phyloP scores from a whole-genome alignment of 2,797 vertebrate species.

The Clarias pachynema region DNA sequence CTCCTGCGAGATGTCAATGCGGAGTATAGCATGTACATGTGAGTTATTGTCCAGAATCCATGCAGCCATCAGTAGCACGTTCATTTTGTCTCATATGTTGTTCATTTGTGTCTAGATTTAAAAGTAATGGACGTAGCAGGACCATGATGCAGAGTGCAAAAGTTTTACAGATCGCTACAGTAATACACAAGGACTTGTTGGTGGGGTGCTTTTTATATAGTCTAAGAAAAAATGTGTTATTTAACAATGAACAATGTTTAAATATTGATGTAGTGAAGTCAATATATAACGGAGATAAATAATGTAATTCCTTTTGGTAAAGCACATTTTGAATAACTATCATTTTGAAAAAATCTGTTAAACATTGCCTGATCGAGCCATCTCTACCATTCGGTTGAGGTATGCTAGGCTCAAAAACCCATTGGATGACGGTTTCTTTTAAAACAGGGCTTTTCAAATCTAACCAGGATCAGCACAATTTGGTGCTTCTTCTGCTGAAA shows the following conservation, averaged over 20 bases:
- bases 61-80: not conserved
- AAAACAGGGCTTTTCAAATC: too few species aligned
- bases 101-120: not conserved
- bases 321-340: too few species aligned
- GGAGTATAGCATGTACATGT: constrained; percentile 19
- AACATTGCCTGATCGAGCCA: too few species aligned
- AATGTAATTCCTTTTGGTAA: not conserved
- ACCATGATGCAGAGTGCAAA: not conserved
- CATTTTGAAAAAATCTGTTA: too few species aligned
- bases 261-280: not conserved
- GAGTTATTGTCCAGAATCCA: constrained; percentile 24
- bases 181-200: not conserved
- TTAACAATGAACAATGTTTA: not conserved
- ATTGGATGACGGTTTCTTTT: too few species aligned
- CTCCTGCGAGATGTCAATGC: constrained; percentile 32
- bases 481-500: too few species aligned
- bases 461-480: too few species aligned
- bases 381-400: too few species aligned
- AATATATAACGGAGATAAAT: not conserved
- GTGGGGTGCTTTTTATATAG: not conserved
- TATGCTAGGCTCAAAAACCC: too few species aligned
- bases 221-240: not conserved
- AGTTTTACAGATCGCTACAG: not conserved
- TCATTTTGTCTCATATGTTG: constrained; percentile 21
- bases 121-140: not conserved